phyloP scores from a whole-genome alignment of 1,140 invertebrate species.

The Lasioglossum albipes region DNA sequence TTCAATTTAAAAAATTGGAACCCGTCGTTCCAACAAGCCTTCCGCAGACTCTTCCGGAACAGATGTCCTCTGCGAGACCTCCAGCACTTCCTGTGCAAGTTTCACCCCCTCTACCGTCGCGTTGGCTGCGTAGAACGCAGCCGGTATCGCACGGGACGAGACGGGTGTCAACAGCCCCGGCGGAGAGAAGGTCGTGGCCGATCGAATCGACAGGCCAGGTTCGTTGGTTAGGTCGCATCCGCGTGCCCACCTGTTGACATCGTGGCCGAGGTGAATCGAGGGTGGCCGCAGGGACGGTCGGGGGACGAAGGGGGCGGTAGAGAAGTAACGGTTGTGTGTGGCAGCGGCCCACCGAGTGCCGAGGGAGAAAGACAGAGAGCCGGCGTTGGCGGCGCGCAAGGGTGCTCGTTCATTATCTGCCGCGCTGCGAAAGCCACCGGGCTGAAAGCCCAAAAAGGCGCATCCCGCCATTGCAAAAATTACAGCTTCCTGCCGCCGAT shows the following conservation, averaged over 20 bases:
- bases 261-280: constrained; percentile 45
- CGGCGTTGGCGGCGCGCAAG: constrained; percentile 44
- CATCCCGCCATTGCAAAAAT: too few relatives aligned
- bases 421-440: constrained; percentile 52
- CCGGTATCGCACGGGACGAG: neutral
- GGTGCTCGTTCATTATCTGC: constrained; percentile 66
- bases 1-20: too few relatives aligned
- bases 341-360: neutral
- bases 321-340: constrained; percentile 43
- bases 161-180: constrained; percentile 25
- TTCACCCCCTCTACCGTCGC: too few relatives aligned
- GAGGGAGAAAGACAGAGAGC: neutral
- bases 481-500: too few relatives aligned
- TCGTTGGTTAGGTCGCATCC: constrained; percentile 60
- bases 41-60: too few relatives aligned
- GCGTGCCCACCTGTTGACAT: constrained; percentile 64
- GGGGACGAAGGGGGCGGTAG: neutral
- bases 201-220: constrained; percentile 60
- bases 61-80: too few relatives aligned
- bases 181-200: constrained; percentile 37
- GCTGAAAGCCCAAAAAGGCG: constrained; percentile 57
- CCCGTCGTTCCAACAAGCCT: too few relatives aligned
- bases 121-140: constrained; percentile 8
- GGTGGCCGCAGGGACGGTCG: constrained; percentile 27
- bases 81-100: too few relatives aligned